A percentile compares a stretch with the other conserved stretches of the same genome.
Evolutionary conservation across 1,140 invertebrate genomes (phyloP).

Genomic region (Aphelenchoides fujianensis): DNA sequence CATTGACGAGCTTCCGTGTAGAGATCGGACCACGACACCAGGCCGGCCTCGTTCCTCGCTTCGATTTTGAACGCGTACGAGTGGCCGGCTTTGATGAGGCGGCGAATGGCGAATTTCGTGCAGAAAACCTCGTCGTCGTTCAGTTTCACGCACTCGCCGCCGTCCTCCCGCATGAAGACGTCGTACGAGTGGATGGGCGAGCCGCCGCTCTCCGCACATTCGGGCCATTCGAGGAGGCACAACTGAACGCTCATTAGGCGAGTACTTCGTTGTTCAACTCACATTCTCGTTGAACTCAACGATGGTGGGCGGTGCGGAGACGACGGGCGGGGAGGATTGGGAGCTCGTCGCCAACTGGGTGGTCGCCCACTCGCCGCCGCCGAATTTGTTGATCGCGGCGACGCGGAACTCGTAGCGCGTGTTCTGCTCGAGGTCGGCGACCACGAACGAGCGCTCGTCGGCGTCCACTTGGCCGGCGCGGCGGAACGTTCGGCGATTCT

Average conservation of each 20-base stretch:
- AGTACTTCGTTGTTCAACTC: background rate
- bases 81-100: conserved; percentile 61
- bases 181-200: conserved; percentile 90
- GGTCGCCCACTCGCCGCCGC: conserved; percentile 47
- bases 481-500: conserved; percentile 40
- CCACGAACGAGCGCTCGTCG: conserved; percentile 27
- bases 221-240: conserved; percentile 79
- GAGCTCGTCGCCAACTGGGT: conserved; percentile 48
- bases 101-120: conserved; percentile 84
- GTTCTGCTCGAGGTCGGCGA: conserved; percentile 56
- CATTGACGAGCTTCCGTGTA: conserved; percentile 23
- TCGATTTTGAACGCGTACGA: conserved; percentile 84
- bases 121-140: conserved; percentile 76
- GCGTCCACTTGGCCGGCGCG: conserved; percentile 47
- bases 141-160: conserved; percentile 71
- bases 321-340: conserved; percentile 48
- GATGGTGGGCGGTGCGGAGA: conserved; percentile 40
- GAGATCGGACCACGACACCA: conserved; percentile 62
- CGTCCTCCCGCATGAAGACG: conserved; percentile 84
- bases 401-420: conserved; percentile 52
- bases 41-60: conserved; percentile 90
- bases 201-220: conserved; percentile 86
- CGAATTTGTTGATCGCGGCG: conserved; percentile 54
- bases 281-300: conserved; percentile 25
- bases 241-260: background rate